Percentiles rank a stretch among this genome's conserved stretches.
phyloP scores from a whole-genome alignment of 2,888 invertebrate genomes.

The Heliconius hortense region DNA sequence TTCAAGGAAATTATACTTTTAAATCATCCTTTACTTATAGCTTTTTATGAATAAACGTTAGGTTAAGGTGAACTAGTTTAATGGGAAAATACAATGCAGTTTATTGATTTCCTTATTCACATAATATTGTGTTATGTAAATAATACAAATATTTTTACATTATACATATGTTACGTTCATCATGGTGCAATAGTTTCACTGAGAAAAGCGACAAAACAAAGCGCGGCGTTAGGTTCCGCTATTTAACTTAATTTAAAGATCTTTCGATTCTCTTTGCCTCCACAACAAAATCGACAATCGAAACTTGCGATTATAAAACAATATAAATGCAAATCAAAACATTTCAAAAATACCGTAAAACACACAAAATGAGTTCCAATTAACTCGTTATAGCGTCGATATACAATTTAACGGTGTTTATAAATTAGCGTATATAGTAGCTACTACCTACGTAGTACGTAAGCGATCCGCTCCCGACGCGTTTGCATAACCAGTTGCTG shows the following conservation, averaged over 20 bases:
- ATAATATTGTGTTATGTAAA: background rate
- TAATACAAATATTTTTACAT: too few species aligned
- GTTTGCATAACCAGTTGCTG: slow-evolving; percentile 24
- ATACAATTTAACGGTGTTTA: slow-evolving; percentile 22
- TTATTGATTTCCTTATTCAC: slow-evolving; percentile 5
- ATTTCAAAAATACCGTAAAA: background rate
- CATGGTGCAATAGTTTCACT: too few species aligned
- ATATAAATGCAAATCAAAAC: slow-evolving; percentile 6
- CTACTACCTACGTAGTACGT: background rate
- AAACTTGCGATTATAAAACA: background rate
- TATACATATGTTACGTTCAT: too few species aligned
- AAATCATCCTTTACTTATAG: background rate
- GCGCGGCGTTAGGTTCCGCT: background rate
- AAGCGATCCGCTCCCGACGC: slow-evolving; percentile 1
- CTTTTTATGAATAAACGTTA: background rate
- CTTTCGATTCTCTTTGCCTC: too few species aligned
- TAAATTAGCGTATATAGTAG: background rate
- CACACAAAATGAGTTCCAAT: slow-evolving; percentile 11
- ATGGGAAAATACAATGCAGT: slow-evolving; percentile 5
- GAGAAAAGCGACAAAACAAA: background rate
- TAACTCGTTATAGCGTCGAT: slow-evolving; percentile 7
- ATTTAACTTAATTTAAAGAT: background rate
- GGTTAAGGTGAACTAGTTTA: background rate
- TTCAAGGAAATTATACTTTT: background rate
- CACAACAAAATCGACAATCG: background rate